Base-by-base conservation (phyloP, 2,113 vertebrate species). In the Xyliphius kryptos region DNA sequence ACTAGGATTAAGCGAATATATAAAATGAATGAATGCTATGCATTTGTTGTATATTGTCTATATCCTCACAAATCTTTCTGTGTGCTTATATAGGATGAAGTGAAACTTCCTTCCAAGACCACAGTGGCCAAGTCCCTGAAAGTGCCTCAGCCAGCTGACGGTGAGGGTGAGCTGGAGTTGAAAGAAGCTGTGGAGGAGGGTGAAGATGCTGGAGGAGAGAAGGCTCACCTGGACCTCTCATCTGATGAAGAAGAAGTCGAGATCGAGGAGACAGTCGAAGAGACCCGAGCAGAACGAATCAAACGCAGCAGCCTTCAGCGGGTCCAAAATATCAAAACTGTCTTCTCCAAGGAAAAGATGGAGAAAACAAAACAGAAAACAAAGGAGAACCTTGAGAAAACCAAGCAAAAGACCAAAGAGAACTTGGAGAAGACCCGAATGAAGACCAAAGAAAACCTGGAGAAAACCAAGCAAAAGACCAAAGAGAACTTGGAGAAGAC, bases 81-180 rank as follows among this genome's bases (percentile, higher is more conserved):
- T n/a, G n/a, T n/a, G n/a, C n/a, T n/a, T n/a, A n/a, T n/a, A 32
- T 6, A 98, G 96, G 96, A 98, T 75, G 95, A 98, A 63, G 90
- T 93, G 71, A 96, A 98, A 76, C 73, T 97, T 44, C 86, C 92
- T 0, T 88, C 93, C 13, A 97, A 92, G 67, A 77, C 95, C 73
- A 91, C 83, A 78, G 81, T 97, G 66, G 86, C 83, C 67, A 97
- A 94, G 76, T 91, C 93, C 19, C 76, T 95, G 78, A 95, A 91
- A 69, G 65, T 81, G 21, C 87, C 86, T 0, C 92, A 93, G 66
- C 83, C 84, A 0, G 89, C 83, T 40, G 79, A 91, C 20, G 84
- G 77, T 21, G 89, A 86, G 46, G 74, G 73, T 56, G 79, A 74
- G 56, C 67, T 82, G 0, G 85, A 87, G 74, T 71, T 77, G 6